Base-by-base conservation (phyloP, 2,888 invertebrate genomes). In the Arrhopalites spinosus region DNA sequence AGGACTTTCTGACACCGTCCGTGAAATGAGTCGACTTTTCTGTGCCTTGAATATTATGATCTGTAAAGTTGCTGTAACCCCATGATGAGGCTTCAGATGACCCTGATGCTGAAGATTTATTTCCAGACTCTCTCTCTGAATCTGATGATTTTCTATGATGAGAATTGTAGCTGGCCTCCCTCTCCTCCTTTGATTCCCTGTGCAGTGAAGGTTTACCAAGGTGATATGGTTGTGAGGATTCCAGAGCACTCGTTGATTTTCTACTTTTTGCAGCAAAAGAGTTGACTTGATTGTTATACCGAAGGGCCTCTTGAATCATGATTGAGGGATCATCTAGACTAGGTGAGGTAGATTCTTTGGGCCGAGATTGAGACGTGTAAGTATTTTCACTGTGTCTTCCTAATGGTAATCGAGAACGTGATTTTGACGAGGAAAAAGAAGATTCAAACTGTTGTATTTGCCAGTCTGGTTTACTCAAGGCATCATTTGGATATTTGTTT, bases 81-180 rank as follows among this genome's bases (percentile, higher is more conserved):
- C 75, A 75, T 8, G 74, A 74, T n/a, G 70, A 70, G 13, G 63
- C 29, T 30, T 75, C 75, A 20, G 75, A 75, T 13, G 75, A 75
- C n/a, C n/a, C n/a, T 7, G 75, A 75, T 20, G 43, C 59, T 11
- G 70, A 70, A 1, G 74, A 74, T 45, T 59, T 74, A 45, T 45
- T 68, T 29, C 13, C 45, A 13, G 50, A 63, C 5, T 70, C 75
- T 30, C 72, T 72, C 43, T 72, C 72, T 7, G 64, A 64, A 64
- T 36, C 36, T 7, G 36, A 36, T 36, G 36, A 36, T 36, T 36
- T 36, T 36, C 36, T 36, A 36, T 36, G 36, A 36, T 36, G 36
- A 7, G 36, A 36, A 36, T 3, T 36, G 11, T 36, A 7, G 36
- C 11, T 7, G 3, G 11, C 36, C 36, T 36, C 36, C 11, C 36